phyloP scores from a whole-genome alignment of 1,140 invertebrate genomes.

The Coptotermes formosanus region DNA sequence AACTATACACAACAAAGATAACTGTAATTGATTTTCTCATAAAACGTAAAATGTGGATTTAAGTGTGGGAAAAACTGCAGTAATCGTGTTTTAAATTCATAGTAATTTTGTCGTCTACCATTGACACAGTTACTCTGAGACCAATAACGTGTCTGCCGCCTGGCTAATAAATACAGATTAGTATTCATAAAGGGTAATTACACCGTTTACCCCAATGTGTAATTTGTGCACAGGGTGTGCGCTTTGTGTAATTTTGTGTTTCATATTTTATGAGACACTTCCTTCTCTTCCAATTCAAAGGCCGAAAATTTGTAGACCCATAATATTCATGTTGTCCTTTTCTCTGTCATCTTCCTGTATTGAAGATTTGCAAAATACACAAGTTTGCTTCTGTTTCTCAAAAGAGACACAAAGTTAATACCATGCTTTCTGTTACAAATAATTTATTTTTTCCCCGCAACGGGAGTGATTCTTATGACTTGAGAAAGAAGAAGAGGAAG shows the following conservation, averaged over 20 bases:
- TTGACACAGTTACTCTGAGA: background rate
- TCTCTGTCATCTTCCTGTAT: background rate
- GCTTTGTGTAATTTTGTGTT: background rate
- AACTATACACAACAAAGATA: too few species aligned
- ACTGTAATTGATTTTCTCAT: too few species aligned
- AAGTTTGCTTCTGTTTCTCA: background rate
- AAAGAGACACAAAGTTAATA: background rate
- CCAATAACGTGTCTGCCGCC: background rate
- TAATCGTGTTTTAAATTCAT: background rate
- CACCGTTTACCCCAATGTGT: background rate
- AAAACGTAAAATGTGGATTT: too few species aligned
- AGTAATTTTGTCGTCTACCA: background rate
- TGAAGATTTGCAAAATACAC: slow-evolving; percentile 2
- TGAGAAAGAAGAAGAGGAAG: background rate
- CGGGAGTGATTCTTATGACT: background rate
- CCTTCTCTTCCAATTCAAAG: background rate
- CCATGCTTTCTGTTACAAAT: background rate
- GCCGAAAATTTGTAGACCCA: background rate
- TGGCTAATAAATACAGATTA: background rate
- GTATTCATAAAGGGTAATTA: background rate
- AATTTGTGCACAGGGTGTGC: background rate
- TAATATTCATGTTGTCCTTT: background rate
- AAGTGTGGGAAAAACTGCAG: background rate
- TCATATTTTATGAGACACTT: background rate
- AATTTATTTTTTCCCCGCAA: background rate